Evolutionary conservation across 2,797 vertebrate species (phyloP), one percentile per base, ranked within the genome.

Genomic region (Emys orbicularis): DNA sequence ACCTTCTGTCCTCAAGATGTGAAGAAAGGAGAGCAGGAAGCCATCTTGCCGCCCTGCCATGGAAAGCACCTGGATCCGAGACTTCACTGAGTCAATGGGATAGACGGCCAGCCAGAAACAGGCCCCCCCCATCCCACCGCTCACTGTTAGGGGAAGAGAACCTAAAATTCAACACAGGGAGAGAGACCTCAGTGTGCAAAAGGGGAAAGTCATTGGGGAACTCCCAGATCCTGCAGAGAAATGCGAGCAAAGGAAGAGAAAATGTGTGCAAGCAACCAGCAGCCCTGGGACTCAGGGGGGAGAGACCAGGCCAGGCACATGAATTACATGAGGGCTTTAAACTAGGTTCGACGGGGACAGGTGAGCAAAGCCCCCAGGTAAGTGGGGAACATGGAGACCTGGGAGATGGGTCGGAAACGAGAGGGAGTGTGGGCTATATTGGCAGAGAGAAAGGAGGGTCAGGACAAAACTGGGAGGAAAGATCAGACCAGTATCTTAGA

Each of bases 41-140:
- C 95, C 94, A 11, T 72, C 74, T n/a, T 90, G 57, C 16, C 53
- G 83, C 16, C 92, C 82, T 5, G 92, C 90, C 59, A 90, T 79
- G 29, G 96, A 94, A 37, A 97, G 57, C 84, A 97, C 96, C 76
- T 97, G 96, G 21, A 97, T 96, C 54, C 93, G 93, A 9, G 96
- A 97, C 79, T 95, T 97, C 7, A 97, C 96, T 1, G 94, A 95
- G 37, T 97, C 96, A 37, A 96, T 88, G 86, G 96, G 96, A 76
- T 97, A 97, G 37, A 97, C 96, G 1, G 94, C 85, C 18, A 96
- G 86, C 95, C 96, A 97, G 89, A 97, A 96, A 61, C 84, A 95
- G 15, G 85, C 92, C 1, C 96, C 95, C 8, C 92, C 96, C 8
- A 96, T 83, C 47, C 96, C 96, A 2, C 95, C 96, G 31, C 96